Conservation (phyloP, 2,797 vertebrate genomes). For the Notamacropus eugenii region DNA sequence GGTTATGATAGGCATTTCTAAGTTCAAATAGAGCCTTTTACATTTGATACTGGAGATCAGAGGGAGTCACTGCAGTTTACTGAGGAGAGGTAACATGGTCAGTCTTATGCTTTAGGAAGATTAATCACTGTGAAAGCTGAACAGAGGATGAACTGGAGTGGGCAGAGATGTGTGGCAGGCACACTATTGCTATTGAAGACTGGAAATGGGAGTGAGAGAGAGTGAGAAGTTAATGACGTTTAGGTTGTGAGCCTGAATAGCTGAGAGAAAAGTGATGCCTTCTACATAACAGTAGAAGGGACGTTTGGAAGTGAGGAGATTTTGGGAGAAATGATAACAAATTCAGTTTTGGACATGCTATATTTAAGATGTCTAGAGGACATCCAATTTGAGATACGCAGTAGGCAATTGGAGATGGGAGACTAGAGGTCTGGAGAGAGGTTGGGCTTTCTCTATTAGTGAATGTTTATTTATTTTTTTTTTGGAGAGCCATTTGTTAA, state of each 20-base stretch:
- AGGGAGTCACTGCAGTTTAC: not conserved
- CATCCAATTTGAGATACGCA: not conserved
- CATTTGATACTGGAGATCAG: not conserved
- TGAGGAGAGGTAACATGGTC: not conserved
- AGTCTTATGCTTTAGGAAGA: not conserved
- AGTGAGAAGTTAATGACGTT: not conserved
- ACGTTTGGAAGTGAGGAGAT: not conserved
- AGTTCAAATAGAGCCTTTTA: not conserved
- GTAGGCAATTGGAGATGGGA: not conserved
- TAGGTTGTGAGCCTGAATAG: not conserved
- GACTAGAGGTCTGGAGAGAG: not conserved
- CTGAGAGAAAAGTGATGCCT: not conserved
- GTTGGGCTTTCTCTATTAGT: not conserved
- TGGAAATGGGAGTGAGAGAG: not conserved
- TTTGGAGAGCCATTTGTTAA: not conserved
- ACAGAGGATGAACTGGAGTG: not conserved
- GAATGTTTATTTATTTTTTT: not conserved
- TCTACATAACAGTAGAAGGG: not conserved
- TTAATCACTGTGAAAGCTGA: not conserved
- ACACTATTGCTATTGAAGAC: not conserved
- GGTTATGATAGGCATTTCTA: not conserved
- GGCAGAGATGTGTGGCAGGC: not conserved
- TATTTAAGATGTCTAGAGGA: not conserved
- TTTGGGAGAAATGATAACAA: not conserved
- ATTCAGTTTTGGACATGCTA: not conserved